These are phyloP conservation scores for Phalacrocorax carbo DNA, from an alignment of 2,113 vertebrate genomes.

Conservation along the genomic window DNA sequence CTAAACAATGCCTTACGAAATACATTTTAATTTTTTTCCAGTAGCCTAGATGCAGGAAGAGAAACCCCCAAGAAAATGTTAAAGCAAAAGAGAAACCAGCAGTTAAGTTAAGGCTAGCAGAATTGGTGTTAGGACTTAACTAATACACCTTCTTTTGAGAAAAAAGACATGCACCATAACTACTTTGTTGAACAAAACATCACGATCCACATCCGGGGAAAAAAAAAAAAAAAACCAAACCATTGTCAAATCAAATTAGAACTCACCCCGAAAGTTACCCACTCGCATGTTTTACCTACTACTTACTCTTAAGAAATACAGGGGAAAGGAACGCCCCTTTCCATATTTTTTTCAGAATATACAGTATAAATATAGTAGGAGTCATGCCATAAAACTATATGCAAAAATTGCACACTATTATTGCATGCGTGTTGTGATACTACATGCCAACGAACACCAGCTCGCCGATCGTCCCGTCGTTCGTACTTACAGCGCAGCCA, in stretches of 20 bases:
- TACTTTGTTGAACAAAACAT: conserved; percentile 77
- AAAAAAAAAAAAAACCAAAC: conserved; percentile 16
- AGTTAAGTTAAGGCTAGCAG: conserved; percentile 87
- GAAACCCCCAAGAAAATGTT: conserved; percentile 63
- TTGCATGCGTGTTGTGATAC: conserved; percentile 89
- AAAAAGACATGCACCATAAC: conserved; percentile 88
- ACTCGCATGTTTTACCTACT: conserved; percentile 41
- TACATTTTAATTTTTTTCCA: neutral
- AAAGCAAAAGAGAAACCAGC: conserved; percentile 82
- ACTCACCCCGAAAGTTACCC: conserved; percentile 63
- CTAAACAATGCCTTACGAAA: conserved; percentile 69
- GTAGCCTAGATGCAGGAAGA: conserved; percentile 70
- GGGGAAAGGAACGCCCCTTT: conserved; percentile 47
- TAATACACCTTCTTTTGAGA: conserved; percentile 71
- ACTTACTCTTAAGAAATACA: conserved; percentile 55
- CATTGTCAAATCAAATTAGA: neutral
- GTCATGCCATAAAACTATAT: conserved; percentile 89
- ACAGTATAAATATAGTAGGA: conserved; percentile 84
- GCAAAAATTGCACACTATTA: conserved; percentile 80
- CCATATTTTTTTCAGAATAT: conserved; percentile 76
- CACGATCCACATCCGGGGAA: conserved; percentile 67
- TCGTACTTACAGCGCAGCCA: neutral
- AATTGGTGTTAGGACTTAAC: conserved; percentile 55
- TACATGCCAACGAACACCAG: conserved; percentile 84
- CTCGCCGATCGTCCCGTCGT: conserved; percentile 70